A percentile compares a stretch with the other conserved stretches of the same genome.
phyloP scores from a whole-genome alignment of 2,888 invertebrate genomes.

The Stenolophus ochropezus region DNA sequence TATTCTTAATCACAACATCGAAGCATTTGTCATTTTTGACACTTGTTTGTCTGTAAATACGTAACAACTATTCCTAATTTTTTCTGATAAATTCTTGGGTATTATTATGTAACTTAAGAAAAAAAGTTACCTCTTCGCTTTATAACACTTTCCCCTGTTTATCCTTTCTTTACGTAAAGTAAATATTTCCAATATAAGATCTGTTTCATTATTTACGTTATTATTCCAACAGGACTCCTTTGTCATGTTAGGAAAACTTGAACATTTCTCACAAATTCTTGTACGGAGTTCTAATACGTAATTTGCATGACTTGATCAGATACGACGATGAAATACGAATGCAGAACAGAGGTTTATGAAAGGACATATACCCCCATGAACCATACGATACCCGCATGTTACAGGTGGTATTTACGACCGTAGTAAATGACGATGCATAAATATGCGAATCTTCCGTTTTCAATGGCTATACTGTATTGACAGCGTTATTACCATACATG shows the following conservation, averaged over 20 bases:
- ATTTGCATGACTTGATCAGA: neutral
- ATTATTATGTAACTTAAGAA: too few relatives aligned
- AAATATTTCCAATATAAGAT: too few relatives aligned
- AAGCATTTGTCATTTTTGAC: too few relatives aligned
- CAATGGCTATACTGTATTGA: neutral
- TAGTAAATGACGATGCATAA: slow-evolving; percentile 4
- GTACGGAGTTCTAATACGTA: neutral
- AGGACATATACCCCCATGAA: neutral
- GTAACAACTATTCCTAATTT: too few relatives aligned
- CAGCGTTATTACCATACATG: neutral
- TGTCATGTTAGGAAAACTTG: neutral
- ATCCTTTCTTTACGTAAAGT: too few relatives aligned
- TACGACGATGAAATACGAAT: neutral
- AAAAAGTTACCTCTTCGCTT: too few relatives aligned
- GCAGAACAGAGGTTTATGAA: neutral
- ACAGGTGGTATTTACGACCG: slow-evolving; percentile 6
- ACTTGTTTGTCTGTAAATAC: too few relatives aligned
- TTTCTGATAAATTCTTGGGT: too few relatives aligned
- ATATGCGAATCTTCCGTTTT: neutral
- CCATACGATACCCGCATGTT: neutral
- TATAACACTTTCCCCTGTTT: too few relatives aligned
- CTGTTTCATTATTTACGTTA: too few relatives aligned
- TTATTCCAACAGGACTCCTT: too few relatives aligned
- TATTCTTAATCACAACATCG: too few relatives aligned
- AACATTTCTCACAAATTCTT: neutral